Percentiles rank a stretch among this genome's conserved stretches.
phyloP scores from a whole-genome alignment of 1,140 invertebrate species.

The Aphaenogaster floridana region DNA sequence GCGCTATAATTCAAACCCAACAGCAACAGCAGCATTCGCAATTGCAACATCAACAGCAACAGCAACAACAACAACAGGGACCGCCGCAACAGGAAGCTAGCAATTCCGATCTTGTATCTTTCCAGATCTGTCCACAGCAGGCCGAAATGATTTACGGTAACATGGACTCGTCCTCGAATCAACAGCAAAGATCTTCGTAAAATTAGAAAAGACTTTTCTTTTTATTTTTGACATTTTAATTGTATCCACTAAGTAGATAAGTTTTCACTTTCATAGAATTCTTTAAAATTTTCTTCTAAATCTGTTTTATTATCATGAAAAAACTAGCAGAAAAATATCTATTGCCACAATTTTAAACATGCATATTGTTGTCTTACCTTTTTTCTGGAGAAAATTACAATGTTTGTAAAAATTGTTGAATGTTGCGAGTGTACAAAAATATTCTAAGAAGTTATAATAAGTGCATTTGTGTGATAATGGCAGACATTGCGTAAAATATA shows the following conservation, averaged over 20 bases:
- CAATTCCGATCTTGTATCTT: slow-evolving; percentile 78
- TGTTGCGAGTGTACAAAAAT: slow-evolving; percentile 26
- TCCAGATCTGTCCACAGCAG: slow-evolving; percentile 81
- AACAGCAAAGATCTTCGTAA: slow-evolving; percentile 73
- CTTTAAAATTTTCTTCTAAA: neutral
- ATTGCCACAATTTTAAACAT: neutral
- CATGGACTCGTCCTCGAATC: slow-evolving; percentile 77
- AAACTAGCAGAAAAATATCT: neutral
- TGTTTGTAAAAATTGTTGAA: slow-evolving; percentile 1
- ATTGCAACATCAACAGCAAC: slow-evolving; percentile 69
- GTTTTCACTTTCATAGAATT: neutral
- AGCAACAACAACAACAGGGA: slow-evolving; percentile 68
- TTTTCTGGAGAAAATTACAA: neutral
- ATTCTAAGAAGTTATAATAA: slow-evolving; percentile 2
- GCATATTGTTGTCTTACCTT: neutral
- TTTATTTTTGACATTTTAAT: neutral
- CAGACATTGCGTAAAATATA: slow-evolving; percentile 18
- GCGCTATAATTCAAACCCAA: slow-evolving; percentile 77
- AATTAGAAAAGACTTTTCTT: slow-evolving; percentile 68
- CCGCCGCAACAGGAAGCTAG: slow-evolving; percentile 72
- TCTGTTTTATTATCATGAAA: neutral
- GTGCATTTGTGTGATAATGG: slow-evolving; percentile 7
- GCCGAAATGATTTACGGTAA: slow-evolving; percentile 81
- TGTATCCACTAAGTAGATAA: neutral
- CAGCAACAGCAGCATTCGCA: slow-evolving; percentile 69